phyloP scores from a whole-genome alignment of 1,140 invertebrate genomes.

The Cepaea nemoralis region DNA sequence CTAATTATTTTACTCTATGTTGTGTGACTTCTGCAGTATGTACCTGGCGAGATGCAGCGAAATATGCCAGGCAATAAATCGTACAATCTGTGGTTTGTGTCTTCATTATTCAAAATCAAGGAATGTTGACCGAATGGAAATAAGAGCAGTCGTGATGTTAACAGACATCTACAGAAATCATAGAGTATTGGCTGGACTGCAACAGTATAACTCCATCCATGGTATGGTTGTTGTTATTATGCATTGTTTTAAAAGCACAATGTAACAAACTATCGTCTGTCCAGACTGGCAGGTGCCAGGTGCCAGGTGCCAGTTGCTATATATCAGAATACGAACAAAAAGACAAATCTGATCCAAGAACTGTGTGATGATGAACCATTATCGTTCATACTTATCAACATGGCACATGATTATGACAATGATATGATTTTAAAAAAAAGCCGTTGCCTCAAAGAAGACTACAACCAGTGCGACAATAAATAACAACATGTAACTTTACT shows the following conservation, averaged over 20 bases:
- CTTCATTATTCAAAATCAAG: no score
- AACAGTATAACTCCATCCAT: not conserved
- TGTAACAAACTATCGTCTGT: not conserved
- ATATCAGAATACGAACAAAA: not conserved
- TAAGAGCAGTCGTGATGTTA: no score
- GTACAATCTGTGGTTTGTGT: no score
- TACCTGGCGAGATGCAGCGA: no score
- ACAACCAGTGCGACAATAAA: not conserved
- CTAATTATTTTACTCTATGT: no score
- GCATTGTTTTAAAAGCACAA: not conserved
- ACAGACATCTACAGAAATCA: no score
- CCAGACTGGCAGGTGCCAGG: not conserved
- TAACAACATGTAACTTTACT: not conserved
- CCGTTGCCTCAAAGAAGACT: not conserved
- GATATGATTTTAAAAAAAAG: not conserved
- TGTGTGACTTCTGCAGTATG: no score
- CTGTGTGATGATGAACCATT: not conserved
- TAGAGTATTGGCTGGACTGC: not conserved
- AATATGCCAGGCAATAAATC: no score
- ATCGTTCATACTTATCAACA: no score
- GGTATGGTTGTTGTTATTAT: not conserved
- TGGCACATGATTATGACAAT: no score
- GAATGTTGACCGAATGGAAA: no score
- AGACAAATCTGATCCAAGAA: not conserved
- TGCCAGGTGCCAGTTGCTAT: not conserved